phyloP scores from a whole-genome alignment of 2,113 vertebrate species.

The Coptodon rendalli region DNA sequence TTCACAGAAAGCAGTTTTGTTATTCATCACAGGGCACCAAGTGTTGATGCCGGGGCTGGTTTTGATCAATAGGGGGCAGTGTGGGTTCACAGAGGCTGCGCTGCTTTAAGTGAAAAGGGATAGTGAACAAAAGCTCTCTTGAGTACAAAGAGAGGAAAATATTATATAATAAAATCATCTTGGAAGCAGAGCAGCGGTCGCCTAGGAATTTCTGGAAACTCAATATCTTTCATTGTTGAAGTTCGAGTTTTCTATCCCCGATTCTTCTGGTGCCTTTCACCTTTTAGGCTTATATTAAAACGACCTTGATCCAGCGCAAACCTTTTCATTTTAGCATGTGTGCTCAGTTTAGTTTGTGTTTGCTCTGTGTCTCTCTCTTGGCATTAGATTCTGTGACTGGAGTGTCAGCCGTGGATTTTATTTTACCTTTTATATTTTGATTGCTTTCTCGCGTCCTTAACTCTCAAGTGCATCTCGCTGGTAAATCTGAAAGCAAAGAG shows the following conservation, averaged over 20 bases:
- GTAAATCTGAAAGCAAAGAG: background rate
- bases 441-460: background rate
- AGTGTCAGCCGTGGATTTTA: background rate
- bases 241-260: background rate
- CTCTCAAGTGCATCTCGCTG: background rate
- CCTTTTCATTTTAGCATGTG: conserved; percentile 12
- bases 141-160: conserved; percentile 35
- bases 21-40: background rate
- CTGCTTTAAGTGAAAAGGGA: background rate
- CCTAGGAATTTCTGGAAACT: conserved; percentile 56
- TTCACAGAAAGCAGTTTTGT: background rate
- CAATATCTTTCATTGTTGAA: conserved; percentile 39
- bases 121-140: conserved; percentile 8
- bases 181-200: conserved; percentile 25
- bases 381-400: conserved; percentile 15
- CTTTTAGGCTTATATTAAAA: conserved; percentile 26
- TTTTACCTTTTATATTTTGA: background rate
- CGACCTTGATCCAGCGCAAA: background rate
- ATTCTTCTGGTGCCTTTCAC: background rate
- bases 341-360: background rate
- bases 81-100: conserved; percentile 1
- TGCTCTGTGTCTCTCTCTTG: background rate
- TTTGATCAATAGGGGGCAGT: conserved; percentile 58
- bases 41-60: background rate
- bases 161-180: conserved; percentile 57